Evolutionary conservation across 2,113 vertebrate species (phyloP), one percentile per base, ranked within the genome.

Genomic region (Toxotes jaculatrix): DNA sequence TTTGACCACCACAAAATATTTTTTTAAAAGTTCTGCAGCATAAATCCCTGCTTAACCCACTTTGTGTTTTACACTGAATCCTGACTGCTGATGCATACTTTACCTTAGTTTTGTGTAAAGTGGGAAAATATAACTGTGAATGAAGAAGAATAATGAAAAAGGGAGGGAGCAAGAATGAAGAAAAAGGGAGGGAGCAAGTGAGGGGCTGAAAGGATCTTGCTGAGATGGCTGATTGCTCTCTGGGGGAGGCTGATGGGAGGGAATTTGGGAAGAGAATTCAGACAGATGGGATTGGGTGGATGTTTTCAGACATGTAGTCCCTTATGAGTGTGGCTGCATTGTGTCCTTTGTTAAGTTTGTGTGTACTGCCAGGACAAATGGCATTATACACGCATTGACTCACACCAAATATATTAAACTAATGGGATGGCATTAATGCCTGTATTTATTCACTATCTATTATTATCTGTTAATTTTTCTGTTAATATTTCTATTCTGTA

Each of bases 161-260:
- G 71, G 63, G 31, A 12, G 16, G 10, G 73, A 42, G 23, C 47
- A 19, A 38, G 27, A 72, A 3, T 11, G 60, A 55, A 62, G 27
- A 23, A 55, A 49, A 68, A 64, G 1, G 31, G 65, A 64, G 42
- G 53, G 53, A 70, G 36, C 16, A 36, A 65, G 59, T 57, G n/a
- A 63, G 51, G 47, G 71, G 75, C 78, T 72, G 61, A 84, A 84
- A 89, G 82, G 71, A 81, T 82, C 13, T 11, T 47, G 80, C 73
- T 70, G 82, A 76, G 76, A 85, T 80, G 80, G 68, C 36, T 78
- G 79, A 91, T 86, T 77, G 87, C 80, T 89, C 93, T 86, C 90
- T 43, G 31, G 90, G 90, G 83, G 91, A 92, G 70, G 16, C 0
- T 14, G 75, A 61, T 76, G 61, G 68, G 75, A 87, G 72, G 81